These are phyloP conservation scores for Tylochromis polylepis DNA, from an alignment of 2,113 vertebrate genomes.

Conservation along the genomic window DNA sequence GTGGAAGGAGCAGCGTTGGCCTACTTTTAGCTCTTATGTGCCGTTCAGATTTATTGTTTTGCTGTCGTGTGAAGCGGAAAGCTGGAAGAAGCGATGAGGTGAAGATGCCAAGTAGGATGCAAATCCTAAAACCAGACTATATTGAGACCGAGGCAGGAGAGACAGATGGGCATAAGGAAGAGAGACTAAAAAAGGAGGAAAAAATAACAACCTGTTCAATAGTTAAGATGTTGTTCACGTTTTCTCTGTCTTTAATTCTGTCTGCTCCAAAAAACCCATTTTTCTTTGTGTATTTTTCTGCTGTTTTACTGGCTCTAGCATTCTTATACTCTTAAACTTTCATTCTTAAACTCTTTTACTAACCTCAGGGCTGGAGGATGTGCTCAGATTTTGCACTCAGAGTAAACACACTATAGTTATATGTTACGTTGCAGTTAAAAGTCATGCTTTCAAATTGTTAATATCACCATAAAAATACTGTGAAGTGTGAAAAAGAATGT, in stretches of 20 bases:
- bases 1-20: constrained; percentile 10
- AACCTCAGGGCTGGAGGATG: rapidly evolving
- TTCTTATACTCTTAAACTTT: not conserved
- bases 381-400: not conserved
- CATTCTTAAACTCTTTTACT: not conserved
- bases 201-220: not conserved
- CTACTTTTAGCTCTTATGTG: constrained; percentile 19
- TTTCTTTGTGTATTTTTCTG: not conserved
- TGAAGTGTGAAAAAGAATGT: not conserved
- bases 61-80: not conserved
- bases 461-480: not conserved
- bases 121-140: not conserved
- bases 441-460: not conserved
- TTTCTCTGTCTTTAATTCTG: not conserved
- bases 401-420: too few relatives aligned
- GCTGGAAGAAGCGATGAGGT: not conserved
- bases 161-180: not conserved
- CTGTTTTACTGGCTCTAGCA: rapidly evolving
- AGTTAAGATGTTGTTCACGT: not conserved
- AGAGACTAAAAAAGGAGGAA: not conserved
- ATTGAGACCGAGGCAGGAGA: not conserved
- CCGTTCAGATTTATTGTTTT: constrained; percentile 34
- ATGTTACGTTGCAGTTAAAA: not conserved
- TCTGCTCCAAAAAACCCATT: not conserved
- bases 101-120: not conserved